Conservation (phyloP, 2,113 vertebrate genomes). For the Apteryx mantelli region DNA sequence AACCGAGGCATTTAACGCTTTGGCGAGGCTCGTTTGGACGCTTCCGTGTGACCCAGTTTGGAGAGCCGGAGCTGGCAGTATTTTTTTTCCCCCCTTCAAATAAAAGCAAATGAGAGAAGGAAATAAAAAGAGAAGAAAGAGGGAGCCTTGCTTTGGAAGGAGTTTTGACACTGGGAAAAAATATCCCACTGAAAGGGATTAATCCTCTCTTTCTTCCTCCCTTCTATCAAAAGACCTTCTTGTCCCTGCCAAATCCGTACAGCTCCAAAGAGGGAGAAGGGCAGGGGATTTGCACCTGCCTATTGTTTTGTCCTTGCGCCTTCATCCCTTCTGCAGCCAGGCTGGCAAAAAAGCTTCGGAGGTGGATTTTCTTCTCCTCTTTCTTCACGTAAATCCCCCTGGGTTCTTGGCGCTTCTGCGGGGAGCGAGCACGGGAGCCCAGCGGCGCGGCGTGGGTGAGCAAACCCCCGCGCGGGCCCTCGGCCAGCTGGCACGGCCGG, state of each 20-base stretch:
- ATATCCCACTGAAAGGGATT: background rate
- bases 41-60: slow-evolving; percentile 30
- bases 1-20: slow-evolving; percentile 8
- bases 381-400: background rate
- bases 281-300: background rate
- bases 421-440: background rate
- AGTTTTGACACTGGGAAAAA: slow-evolving; percentile 33
- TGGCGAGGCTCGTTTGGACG: slow-evolving; percentile 38
- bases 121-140: background rate
- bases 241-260: background rate
- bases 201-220: background rate
- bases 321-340: background rate
- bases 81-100: background rate
- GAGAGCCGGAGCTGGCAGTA: slow-evolving; percentile 2
- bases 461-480: background rate
- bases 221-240: background rate
- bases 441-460: background rate
- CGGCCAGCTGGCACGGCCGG: background rate
- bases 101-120: background rate
- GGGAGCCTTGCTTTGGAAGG: background rate
- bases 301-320: background rate
- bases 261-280: background rate
- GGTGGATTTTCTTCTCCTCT: background rate
- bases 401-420: background rate
- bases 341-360: background rate